phyloP scores from a whole-genome alignment of 2,113 vertebrate species.

The Chloropsis cyanopogon region DNA sequence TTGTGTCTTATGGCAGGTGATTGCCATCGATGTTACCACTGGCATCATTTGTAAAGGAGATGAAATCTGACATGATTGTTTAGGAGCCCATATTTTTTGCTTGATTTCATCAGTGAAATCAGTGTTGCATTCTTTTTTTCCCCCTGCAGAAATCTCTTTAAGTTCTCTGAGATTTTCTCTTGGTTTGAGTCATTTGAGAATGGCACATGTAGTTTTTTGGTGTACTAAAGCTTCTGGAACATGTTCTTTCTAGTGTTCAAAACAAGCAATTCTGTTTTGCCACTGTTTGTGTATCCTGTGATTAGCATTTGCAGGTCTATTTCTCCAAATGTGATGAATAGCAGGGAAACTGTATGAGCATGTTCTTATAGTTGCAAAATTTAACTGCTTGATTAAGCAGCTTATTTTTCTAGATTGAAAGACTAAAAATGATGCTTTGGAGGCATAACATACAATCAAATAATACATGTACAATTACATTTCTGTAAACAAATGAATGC shows the following conservation, averaged over 20 bases:
- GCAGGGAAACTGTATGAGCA: neutral
- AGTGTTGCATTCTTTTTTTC: neutral
- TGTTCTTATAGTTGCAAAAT: neutral
- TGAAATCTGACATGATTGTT: neutral
- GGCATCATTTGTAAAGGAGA: neutral
- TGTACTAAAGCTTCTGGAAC: neutral
- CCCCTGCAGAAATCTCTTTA: neutral
- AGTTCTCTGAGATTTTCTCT: neutral
- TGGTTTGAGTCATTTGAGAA: neutral
- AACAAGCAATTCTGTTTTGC: neutral
- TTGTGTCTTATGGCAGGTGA: neutral
- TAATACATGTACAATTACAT: too few species aligned
- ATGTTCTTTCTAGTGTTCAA: neutral
- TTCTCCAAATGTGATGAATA: neutral
- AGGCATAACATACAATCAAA: too few species aligned
- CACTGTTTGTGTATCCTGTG: neutral
- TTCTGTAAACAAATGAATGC: neutral
- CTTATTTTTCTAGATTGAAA: neutral
- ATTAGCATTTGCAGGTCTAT: neutral
- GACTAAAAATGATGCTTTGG: neutral
- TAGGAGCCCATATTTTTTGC: neutral
- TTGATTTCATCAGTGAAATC: neutral
- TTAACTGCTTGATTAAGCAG: neutral
- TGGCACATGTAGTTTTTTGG: neutral
- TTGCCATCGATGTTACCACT: fast-evolving